Conservation (phyloP, 1,140 invertebrate species). For the Drosophila equinoxialis region DNA sequence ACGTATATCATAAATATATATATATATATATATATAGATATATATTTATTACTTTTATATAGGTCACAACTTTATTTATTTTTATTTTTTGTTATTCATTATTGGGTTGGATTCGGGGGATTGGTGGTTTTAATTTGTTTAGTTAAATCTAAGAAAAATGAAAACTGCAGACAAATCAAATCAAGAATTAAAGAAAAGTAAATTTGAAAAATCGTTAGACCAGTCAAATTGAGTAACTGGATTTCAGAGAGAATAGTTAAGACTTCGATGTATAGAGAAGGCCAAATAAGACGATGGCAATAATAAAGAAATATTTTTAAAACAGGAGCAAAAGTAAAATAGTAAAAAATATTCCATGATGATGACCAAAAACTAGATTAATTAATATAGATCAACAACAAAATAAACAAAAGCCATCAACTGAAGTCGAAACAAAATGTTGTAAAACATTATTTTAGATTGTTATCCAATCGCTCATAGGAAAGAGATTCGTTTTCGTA, state of each 20-base stretch:
- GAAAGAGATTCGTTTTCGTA: neutral
- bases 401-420: neutral
- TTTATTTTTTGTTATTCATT: neutral
- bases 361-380: constrained; percentile 25
- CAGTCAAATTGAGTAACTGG: neutral
- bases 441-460: neutral
- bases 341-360: neutral
- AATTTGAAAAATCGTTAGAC: neutral
- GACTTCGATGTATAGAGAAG: neutral
- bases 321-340: neutral
- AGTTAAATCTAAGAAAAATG: neutral
- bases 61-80: neutral
- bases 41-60: constrained; percentile 35
- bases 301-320: constrained; percentile 17
- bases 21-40: constrained; percentile 18
- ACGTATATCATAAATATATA: constrained; percentile 48
- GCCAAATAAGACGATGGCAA: no score
- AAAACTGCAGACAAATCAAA: neutral
- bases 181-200: neutral
- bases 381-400: constrained; percentile 35
- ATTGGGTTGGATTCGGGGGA: neutral
- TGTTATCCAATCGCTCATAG: neutral
- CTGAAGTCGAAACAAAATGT: neutral
- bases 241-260: neutral
- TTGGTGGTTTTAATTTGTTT: neutral